Base-by-base conservation (phyloP, 2,113 vertebrate genomes). In the Panurus biarmicus region DNA sequence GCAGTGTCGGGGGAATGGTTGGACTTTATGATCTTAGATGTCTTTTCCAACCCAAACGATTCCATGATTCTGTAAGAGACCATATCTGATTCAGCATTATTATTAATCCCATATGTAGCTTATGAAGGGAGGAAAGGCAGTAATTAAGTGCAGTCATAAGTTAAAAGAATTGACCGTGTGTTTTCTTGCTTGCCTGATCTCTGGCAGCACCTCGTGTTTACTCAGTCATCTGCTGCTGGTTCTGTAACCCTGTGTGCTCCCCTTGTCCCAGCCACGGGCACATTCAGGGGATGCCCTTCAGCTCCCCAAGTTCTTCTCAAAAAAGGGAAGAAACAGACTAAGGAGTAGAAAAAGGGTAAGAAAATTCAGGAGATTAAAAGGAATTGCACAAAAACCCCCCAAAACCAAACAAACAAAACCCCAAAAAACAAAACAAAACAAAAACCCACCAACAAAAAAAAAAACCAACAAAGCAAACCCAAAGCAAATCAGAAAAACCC, bases 31-130 rank as follows among this genome's bases (percentile, higher is more conserved):
- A 44, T 60, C 82, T 67, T 8, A 5, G 75, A 61, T 17, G 35
- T 22, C 75, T 69, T 80, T 91, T 86, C 69, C 69, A 91, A 80
- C 47, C 47, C 75, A 62, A 86, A 54, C 20, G 19, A n/a, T 67
- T 80, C 75, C 56, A 28, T 9, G 61, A 44, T 38, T 56, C 75
- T 61, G 48, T 67, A 72, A 83, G 67, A 79, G 51, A 50, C 56
- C 77, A 5, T 28, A 78, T 65, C 94, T 87, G 95, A 93, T 90
- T 79, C 61, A 95, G 88, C 79, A 71, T 56, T 36, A 36, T 95
- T 90, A 87, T 97, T 85, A 96, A 96, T 95, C 89, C 97, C 97
- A 96, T 71, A 83, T 96, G 96, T 36, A 94, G 85, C 65, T 94
- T 71, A 76, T 6, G 92, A 87, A 85, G 42, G 82, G 90, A 95